These are phyloP conservation scores for Lepisosteus oculatus DNA, from an alignment of 2,113 vertebrate species.

Conservation along the genomic window DNA sequence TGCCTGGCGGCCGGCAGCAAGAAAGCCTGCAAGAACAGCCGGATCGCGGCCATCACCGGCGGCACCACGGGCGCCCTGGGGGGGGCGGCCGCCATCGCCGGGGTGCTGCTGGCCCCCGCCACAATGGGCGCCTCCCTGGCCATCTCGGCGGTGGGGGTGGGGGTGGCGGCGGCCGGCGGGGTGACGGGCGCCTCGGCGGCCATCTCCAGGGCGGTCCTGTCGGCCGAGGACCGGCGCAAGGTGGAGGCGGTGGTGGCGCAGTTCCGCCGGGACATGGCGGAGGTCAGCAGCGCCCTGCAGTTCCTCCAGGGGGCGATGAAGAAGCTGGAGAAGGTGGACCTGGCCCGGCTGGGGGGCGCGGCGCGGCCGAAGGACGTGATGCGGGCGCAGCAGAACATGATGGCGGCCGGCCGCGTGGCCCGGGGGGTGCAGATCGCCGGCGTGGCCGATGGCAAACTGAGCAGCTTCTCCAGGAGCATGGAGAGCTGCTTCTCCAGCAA, in stretches of 20 bases:
- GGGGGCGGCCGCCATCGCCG: constrained; percentile 43
- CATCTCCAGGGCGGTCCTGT: constrained; percentile 35
- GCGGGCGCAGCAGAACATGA: background rate
- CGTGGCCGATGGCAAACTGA: background rate
- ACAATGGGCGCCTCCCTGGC: constrained; percentile 48
- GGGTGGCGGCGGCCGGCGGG: constrained; percentile 44
- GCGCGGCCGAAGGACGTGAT: background rate
- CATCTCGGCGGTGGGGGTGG: constrained; percentile 38
- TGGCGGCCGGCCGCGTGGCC: background rate
- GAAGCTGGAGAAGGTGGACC: constrained; percentile 4
- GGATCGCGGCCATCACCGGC: constrained; percentile 50
- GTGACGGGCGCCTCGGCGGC: constrained; percentile 48
- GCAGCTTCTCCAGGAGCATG: constrained; percentile 29
- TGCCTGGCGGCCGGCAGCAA: too few species aligned
- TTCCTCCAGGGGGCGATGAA: constrained; percentile 29
- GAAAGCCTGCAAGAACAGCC: constrained; percentile 36
- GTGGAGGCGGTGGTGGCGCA: constrained; percentile 24
- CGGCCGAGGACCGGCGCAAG: constrained; percentile 30
- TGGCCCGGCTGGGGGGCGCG: background rate
- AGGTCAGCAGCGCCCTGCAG: constrained; percentile 18
- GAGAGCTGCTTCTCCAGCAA: constrained; percentile 34
- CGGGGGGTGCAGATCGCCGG: background rate
- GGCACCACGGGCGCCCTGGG: constrained; percentile 41
- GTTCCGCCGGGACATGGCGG: background rate
- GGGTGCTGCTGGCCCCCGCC: constrained; percentile 43